Percentiles rank a stretch among this genome's conserved stretches.
These are phyloP conservation scores for Dicrurus megarhynchus DNA, from an alignment of 2,113 vertebrate species.

Conservation along the genomic window DNA sequence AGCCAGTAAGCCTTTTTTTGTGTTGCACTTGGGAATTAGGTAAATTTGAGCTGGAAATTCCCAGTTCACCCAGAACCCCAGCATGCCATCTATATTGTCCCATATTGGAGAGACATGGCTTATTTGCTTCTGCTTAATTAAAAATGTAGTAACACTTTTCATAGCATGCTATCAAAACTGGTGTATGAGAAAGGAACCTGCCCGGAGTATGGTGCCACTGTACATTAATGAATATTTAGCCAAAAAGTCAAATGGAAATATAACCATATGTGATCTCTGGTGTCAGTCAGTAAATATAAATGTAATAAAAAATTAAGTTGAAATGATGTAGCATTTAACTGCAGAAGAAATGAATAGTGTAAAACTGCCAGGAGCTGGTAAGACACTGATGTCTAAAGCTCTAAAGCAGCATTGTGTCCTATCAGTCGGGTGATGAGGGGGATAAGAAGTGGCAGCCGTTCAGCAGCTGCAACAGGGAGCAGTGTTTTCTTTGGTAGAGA, in stretches of 20 bases:
- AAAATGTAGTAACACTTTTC: background rate
- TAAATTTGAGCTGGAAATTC: background rate
- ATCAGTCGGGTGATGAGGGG: background rate
- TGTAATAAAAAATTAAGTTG: background rate
- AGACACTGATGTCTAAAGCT: background rate
- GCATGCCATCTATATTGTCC: background rate
- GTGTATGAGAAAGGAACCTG: background rate
- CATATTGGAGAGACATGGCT: background rate
- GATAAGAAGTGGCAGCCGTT: background rate
- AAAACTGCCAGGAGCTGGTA: background rate
- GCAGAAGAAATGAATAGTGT: background rate
- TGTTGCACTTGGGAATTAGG: background rate
- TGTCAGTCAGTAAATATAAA: background rate
- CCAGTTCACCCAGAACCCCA: background rate
- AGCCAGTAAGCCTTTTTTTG: background rate
- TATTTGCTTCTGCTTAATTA: background rate
- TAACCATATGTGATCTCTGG: background rate
- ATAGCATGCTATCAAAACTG: background rate
- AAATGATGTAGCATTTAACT: background rate
- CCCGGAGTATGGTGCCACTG: background rate
- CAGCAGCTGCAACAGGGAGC: background rate
- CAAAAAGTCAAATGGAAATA: background rate
- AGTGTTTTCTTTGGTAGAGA: background rate
- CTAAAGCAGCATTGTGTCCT: rapidly evolving
- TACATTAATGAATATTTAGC: background rate